Percentiles rank a stretch among this genome's conserved stretches.
Conservation (phyloP, 2,797 vertebrate species). For the Loris lydekkerianus region DNA sequence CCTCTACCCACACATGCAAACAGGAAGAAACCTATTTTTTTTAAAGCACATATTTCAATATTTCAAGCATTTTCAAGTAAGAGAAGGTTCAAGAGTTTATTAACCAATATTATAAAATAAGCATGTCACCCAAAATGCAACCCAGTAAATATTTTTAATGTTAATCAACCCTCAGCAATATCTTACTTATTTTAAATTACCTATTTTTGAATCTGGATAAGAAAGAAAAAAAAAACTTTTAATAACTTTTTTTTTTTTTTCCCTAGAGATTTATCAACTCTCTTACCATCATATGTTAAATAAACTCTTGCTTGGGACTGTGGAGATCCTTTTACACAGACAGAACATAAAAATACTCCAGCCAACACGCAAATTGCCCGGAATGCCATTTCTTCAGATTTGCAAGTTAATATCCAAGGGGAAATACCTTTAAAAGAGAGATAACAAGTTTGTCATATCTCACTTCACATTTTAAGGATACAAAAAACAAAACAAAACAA, state of each 20-base stretch:
- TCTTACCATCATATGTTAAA: slow-evolving; percentile 91
- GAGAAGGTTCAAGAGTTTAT: not conserved
- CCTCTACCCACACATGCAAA: not conserved
- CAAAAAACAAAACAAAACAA: not conserved
- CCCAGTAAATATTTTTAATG: not conserved
- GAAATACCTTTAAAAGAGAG: slow-evolving; percentile 86
- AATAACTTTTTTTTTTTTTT: slow-evolving; percentile 78
- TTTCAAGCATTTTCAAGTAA: slow-evolving; percentile 9
- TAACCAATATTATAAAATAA: not conserved
- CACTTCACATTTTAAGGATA: slow-evolving; percentile 17
- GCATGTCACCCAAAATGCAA: not conserved
- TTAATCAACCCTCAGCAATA: not conserved
- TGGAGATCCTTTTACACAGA: slow-evolving; percentile 87
- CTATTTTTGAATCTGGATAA: slow-evolving; percentile 37
- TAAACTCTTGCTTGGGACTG: slow-evolving; percentile 91
- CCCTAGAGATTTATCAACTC: slow-evolving; percentile 80
- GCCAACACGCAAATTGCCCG: slow-evolving; percentile 83
- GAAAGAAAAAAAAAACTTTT: slow-evolving; percentile 64
- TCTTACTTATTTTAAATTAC: slow-evolving; percentile 18
- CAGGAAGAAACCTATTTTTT: not conserved
- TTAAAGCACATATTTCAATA: not conserved
- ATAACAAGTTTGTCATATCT: slow-evolving; percentile 72
- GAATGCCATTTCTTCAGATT: slow-evolving; percentile 88
- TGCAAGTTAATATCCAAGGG: slow-evolving; percentile 85
- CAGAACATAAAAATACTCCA: slow-evolving; percentile 87